Conservation (phyloP, 2,888 invertebrate species). For the Empis stercorea region DNA sequence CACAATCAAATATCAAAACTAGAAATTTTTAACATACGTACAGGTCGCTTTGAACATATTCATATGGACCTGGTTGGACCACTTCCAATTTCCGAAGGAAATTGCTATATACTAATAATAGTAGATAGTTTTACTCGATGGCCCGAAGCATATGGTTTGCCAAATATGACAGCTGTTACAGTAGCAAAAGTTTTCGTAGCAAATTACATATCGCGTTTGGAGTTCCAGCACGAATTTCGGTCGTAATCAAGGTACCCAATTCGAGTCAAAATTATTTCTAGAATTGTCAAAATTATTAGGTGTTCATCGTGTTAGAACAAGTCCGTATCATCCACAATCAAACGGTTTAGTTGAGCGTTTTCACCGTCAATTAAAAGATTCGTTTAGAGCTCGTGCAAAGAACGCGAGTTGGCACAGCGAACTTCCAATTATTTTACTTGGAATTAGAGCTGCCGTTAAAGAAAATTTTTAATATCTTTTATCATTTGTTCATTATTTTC, state of each 20-base stretch:
- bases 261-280: conserved; percentile 8
- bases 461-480: no score
- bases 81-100: conserved; percentile 16
- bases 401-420: conserved; percentile 1
- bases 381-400: conserved; percentile 17
- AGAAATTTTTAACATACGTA: not conserved
- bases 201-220: conserved; percentile 4
- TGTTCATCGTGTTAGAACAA: conserved; percentile 5
- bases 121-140: conserved; percentile 10
- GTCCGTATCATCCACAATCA: conserved; percentile 7
- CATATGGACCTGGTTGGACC: conserved; percentile 27
- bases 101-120: conserved; percentile 8
- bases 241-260: conserved; percentile 9
- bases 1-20: no score
- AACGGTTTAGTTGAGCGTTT: conserved; percentile 3
- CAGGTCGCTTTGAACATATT: conserved; percentile 12
- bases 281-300: conserved; percentile 5
- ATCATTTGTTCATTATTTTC: no score
- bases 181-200: conserved; percentile 7
- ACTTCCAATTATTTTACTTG: conserved; percentile 4
- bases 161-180: conserved; percentile 7
- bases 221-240: conserved; percentile 5
- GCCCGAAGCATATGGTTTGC: conserved; percentile 14
- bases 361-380: not conserved
- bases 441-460: conserved; percentile 1